Percentiles rank a stretch among this genome's conserved stretches.
Evolutionary conservation across 1,140 invertebrate species (phyloP).

Genomic region (Drosophila asahinai): DNA sequence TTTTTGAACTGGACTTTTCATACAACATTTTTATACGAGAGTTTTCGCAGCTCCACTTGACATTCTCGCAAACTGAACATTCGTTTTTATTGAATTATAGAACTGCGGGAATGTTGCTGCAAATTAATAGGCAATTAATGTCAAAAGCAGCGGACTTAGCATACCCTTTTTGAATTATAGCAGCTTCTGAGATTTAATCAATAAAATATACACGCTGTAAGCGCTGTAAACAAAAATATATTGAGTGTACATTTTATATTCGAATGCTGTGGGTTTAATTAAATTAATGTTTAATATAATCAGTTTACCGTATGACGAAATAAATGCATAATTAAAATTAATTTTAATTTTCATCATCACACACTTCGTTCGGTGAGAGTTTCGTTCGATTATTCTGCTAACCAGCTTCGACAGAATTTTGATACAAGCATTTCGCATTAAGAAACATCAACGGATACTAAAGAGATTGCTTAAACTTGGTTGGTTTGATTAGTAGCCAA

Average conservation of each 20-base stretch:
- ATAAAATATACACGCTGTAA: slow-evolving; percentile 18
- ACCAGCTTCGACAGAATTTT: not conserved
- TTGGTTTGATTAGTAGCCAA: slow-evolving; percentile 8
- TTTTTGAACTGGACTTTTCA: slow-evolving; percentile 2
- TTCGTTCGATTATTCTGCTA: not conserved
- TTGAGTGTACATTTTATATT: slow-evolving; percentile 5
- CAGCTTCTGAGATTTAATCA: slow-evolving; percentile 16
- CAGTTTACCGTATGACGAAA: slow-evolving; percentile 24
- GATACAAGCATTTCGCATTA: not conserved
- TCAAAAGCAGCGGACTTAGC: slow-evolving; percentile 30
- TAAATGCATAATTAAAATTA: slow-evolving; percentile 49
- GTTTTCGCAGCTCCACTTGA: slow-evolving; percentile 23
- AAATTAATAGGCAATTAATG: slow-evolving; percentile 77
- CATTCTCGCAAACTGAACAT: slow-evolving; percentile 30
- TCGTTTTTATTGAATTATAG: slow-evolving; percentile 44
- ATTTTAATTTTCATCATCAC: slow-evolving; percentile 29
- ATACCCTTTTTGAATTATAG: slow-evolving; percentile 38
- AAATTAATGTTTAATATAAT: slow-evolving; percentile 59
- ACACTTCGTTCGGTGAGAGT: slow-evolving; percentile 9
- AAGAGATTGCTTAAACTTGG: not conserved
- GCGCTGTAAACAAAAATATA: slow-evolving; percentile 4
- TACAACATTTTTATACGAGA: not conserved
- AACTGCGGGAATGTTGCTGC: slow-evolving; percentile 50
- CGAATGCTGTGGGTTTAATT: slow-evolving; percentile 19
- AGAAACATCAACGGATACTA: not conserved